Conservation (phyloP, 2,888 invertebrate species). For the Trissoscelio sp. region DNA sequence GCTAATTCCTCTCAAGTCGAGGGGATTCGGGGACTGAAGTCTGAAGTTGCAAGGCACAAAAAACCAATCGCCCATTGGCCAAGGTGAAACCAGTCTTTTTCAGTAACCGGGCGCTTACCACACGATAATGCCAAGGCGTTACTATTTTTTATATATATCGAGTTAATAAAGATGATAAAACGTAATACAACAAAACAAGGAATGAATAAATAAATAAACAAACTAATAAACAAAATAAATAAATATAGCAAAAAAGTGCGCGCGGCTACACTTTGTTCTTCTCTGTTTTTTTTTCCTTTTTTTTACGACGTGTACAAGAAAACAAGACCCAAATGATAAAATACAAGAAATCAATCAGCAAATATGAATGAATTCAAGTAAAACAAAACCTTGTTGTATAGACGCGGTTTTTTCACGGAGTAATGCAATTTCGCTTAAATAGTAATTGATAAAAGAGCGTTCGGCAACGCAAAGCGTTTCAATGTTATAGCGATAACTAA, state of each 20-base stretch:
- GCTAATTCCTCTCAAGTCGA: constrained; percentile 2
- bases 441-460: constrained; percentile 58
- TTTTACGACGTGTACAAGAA: constrained; percentile 37
- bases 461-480: constrained; percentile 66
- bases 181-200: too few species aligned
- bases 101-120: constrained; percentile 28
- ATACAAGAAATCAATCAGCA: constrained; percentile 15
- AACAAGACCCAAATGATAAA: background rate
- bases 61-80: constrained; percentile 23
- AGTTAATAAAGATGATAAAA: constrained; percentile 1
- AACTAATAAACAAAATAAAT: background rate
- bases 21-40: constrained; percentile 8
- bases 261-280: constrained; percentile 25
- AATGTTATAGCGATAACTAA: constrained; percentile 70
- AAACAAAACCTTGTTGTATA: constrained; percentile 46
- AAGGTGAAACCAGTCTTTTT: constrained; percentile 17
- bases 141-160: constrained; percentile 67
- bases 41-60: constrained; percentile 45
- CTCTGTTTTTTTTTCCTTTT: constrained; percentile 8
- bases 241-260: background rate
- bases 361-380: background rate
- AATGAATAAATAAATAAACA: constrained; percentile 2
- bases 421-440: constrained; percentile 66
- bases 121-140: constrained; percentile 57
- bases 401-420: constrained; percentile 57